A percentile compares a stretch with the other conserved stretches of the same genome.
Evolutionary conservation across 2,113 vertebrate species (phyloP).

Genomic region (Bagarius yarrelli): DNA sequence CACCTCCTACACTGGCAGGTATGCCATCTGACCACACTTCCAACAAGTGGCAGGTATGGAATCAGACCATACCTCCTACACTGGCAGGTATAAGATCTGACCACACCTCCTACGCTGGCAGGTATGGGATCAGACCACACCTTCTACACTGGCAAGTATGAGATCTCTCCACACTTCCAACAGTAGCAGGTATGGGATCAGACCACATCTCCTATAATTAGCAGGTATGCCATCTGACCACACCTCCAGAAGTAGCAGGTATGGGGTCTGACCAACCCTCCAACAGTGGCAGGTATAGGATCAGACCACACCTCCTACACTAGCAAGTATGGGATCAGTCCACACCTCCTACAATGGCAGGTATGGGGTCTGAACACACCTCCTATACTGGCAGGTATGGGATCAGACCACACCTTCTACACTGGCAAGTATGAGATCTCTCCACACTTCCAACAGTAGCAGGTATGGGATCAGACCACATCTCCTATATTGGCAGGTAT

Average conservation of each 20-base stretch:
- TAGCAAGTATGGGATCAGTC: not conserved
- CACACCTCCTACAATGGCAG: not conserved
- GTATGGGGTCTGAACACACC: not conserved
- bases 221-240: not conserved
- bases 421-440: not conserved
- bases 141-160: not conserved
- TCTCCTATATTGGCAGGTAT: not conserved
- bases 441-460: not conserved
- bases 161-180: not conserved
- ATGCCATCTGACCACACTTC: not conserved
- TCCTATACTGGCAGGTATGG: not conserved
- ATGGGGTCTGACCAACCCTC: not conserved
- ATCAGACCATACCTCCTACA: not conserved
- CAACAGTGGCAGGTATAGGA: not conserved
- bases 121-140: not conserved
- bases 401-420: not conserved
- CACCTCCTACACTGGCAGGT: not conserved
- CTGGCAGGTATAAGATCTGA: not conserved
- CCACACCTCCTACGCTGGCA: not conserved
- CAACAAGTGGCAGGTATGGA: not conserved
- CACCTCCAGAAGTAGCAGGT: not conserved
- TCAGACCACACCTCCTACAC: not conserved
- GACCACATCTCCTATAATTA: not conserved
- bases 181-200: not conserved
- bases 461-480: not conserved